Percentiles rank a stretch among this genome's conserved stretches.
Conservation (phyloP, 2,113 vertebrate species). For the Heteronetta atricapilla region DNA sequence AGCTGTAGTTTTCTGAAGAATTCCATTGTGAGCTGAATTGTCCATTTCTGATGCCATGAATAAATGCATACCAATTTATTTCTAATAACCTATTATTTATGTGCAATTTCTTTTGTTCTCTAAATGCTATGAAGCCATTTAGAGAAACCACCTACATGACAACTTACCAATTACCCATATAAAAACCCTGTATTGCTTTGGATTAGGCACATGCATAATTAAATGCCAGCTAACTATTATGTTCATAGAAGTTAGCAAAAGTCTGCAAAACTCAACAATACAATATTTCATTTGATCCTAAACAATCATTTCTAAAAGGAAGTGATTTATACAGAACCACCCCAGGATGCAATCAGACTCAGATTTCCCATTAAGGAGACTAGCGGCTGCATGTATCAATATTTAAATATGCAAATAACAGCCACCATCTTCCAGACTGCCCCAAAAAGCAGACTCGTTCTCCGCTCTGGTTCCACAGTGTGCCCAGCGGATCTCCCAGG, state of each 20-base stretch:
- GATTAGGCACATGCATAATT: slow-evolving; percentile 23
- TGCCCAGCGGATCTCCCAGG: accelerated
- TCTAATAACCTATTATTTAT: slow-evolving; percentile 55
- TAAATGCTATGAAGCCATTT: slow-evolving; percentile 30
- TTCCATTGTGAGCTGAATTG: slow-evolving; percentile 10
- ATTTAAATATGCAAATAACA: slow-evolving; percentile 1
- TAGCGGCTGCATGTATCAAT: not conserved
- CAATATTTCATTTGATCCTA: not conserved
- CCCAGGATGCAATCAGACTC: not conserved
- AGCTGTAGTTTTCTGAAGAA: slow-evolving; percentile 10
- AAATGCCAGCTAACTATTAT: slow-evolving; percentile 1
- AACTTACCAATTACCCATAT: slow-evolving; percentile 22
- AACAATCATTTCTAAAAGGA: not conserved
- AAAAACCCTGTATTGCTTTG: slow-evolving; percentile 4
- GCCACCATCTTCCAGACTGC: not conserved
- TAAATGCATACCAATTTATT: slow-evolving; percentile 13
- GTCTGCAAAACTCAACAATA: not conserved
- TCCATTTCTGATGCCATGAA: slow-evolving; percentile 5
- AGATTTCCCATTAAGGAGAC: not conserved
- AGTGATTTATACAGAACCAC: not conserved
- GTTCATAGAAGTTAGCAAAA: not conserved
- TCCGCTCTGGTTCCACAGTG: not conserved
- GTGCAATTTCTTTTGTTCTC: slow-evolving; percentile 36
- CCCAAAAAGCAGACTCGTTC: not conserved
- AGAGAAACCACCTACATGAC: slow-evolving; percentile 27